Evolutionary conservation across 2,797 vertebrate species (phyloP).

Genomic region (Sebastes itinus): DNA sequence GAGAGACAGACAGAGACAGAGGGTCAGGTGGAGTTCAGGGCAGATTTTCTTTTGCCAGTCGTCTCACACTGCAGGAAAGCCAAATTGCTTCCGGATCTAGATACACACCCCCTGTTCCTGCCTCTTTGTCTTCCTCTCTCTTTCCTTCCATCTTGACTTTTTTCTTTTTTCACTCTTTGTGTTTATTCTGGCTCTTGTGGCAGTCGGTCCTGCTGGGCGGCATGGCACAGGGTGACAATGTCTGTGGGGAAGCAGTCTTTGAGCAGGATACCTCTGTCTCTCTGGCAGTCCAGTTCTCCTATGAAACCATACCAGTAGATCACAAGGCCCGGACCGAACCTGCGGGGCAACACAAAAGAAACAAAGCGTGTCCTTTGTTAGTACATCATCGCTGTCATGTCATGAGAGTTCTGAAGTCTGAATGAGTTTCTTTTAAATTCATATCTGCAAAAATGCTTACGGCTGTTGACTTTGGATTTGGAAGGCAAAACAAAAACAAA

Average conservation of each 20-base stretch:
- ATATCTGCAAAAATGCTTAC: slow-evolving; percentile 19
- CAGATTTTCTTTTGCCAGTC: slow-evolving; percentile 84
- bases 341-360: slow-evolving; percentile 66
- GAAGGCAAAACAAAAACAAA: slow-evolving; percentile 7
- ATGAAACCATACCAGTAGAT: slow-evolving; percentile 99
- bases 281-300: slow-evolving; percentile 94
- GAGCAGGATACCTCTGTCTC: slow-evolving; percentile 94
- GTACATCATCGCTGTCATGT: slow-evolving; percentile 13
- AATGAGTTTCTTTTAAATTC: slow-evolving; percentile 15
- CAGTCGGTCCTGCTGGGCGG: slow-evolving; percentile 46
- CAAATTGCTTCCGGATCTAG: slow-evolving; percentile 92
- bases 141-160: slow-evolving; percentile 52
- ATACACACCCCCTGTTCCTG: slow-evolving; percentile 61
- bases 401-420: slow-evolving; percentile 2
- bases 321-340: slow-evolving; percentile 97
- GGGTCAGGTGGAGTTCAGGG: slow-evolving; percentile 94
- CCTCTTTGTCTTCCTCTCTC: slow-evolving; percentile 38
- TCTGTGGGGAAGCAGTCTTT: slow-evolving; percentile 94
- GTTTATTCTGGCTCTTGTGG: slow-evolving; percentile 47
- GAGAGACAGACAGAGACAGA: slow-evolving; percentile 59
- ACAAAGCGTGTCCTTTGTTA: slow-evolving; percentile 16
- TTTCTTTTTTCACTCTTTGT: slow-evolving; percentile 45
- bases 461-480: slow-evolving; percentile 36
- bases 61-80: slow-evolving; percentile 87
- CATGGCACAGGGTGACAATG: slow-evolving; percentile 89